Base-by-base conservation (phyloP, 1,140 invertebrate species). In the Temnothorax nylanderi region DNA sequence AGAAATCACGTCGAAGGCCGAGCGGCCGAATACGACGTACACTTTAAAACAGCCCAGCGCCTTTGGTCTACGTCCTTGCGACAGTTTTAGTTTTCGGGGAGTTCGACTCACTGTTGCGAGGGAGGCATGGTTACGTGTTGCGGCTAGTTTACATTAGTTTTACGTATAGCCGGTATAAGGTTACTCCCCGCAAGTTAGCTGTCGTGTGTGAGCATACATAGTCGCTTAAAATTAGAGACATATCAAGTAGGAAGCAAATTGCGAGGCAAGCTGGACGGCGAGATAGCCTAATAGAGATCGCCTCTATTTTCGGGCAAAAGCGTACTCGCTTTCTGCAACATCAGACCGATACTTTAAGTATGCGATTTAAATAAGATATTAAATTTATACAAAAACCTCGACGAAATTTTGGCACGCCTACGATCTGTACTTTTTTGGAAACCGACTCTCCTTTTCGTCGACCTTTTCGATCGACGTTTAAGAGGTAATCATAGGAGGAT, bases 1-100 rank as follows among this genome's bases (percentile, higher is more conserved):
- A 87, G 77, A 87, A 89, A 87, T 89, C 88, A 87, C 77, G 87
- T n/a, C 51, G 88, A 90, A 90, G 88, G 88, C 10, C 88, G 44
- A 18, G 71, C 51, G 47, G 16, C 26, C 51, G 54, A 51, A 76
- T 26, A 56, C 86, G 77, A 69, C 62, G 69, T 75, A 69, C 47
- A 47, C n/a, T 64, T 84, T 56, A 75, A 82, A 86, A 78, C 87
- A 58, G 65, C 58, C 80, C 41, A 65, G 44, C 56, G 71, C 51
- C 21, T 74, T 82, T 72, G 80, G 54, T 75, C 80, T 49, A 74
- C 71, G 89, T 90, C 89, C 89, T 90, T 90, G 89, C 89, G 89
- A 90, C 89, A 81, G 75, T 90, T 90, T 90, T 90, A 90, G 86
- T 88, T 87, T 76, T 32, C 71, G 62, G 64, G 49, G 56, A 74